Evolutionary conservation across 2,888 invertebrate species (phyloP).

Genomic region (Sericinus montela): DNA sequence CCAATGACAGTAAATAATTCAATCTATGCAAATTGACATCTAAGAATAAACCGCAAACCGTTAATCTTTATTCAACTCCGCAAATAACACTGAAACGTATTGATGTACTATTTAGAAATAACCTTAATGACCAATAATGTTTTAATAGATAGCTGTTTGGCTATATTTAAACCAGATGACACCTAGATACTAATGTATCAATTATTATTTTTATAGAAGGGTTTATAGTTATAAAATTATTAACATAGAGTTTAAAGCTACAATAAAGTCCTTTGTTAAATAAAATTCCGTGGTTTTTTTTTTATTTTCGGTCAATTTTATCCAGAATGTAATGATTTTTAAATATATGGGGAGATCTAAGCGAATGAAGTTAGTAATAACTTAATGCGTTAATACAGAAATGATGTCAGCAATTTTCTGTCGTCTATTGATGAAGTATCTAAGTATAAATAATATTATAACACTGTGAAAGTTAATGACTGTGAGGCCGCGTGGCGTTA

Average conservation of each 20-base stretch:
- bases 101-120: too few species aligned
- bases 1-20: constrained; percentile 14
- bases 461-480: constrained; percentile 17
- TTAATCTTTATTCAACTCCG: background rate
- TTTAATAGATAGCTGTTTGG: too few species aligned
- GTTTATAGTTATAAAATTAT: too few species aligned
- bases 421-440: background rate
- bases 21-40: constrained; percentile 2
- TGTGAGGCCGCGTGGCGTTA: constrained; percentile 13
- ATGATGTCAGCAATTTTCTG: background rate
- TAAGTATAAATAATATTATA: background rate
- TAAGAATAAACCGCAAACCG: background rate
- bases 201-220: too few species aligned
- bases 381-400: background rate
- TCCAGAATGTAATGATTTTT: background rate
- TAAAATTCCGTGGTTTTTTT: too few species aligned
- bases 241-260: too few species aligned
- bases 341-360: constrained; percentile 9
- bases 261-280: too few species aligned
- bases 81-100: constrained; percentile 3
- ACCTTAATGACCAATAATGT: too few species aligned
- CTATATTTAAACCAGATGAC: too few species aligned
- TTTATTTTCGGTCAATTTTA: too few species aligned
- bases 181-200: too few species aligned
- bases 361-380: constrained; percentile 3